Base-by-base conservation (phyloP, 2,797 vertebrate species). In the Myripristis murdjan region DNA sequence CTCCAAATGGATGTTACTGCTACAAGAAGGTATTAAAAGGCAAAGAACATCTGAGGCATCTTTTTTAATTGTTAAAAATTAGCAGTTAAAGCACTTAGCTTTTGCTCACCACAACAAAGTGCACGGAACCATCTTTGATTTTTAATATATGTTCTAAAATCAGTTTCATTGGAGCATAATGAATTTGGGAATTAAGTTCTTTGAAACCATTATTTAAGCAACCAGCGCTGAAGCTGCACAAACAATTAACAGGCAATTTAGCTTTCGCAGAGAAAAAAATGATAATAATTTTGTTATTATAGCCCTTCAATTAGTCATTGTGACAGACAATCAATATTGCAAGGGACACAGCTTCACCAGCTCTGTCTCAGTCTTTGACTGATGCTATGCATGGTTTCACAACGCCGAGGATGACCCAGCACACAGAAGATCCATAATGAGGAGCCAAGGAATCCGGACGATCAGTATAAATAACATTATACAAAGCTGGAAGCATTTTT, bases 401-500 rank as follows among this genome's bases (percentile, higher is more conserved):
- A 44, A 41, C n/a, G 35, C 8, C 26, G 62, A n/a, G 43, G 14
- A 33, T 35, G 6, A 22, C 11, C 2, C 14, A 24, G 23, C 9
- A 16, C 28, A n/a, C 59, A 16, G 37, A 41, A 18, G 26, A 59
- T 59, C 20, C 44, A 48, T 24, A 22, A 22, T 43, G 62, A 53
- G 22, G 23, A 53, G 10, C 14, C 24, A 31, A 20, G 10, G 12
- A 44, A 31, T 6, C 24, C n/a, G 14, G 9, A 28, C 8, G 5
- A 22, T 83, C 56, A 64, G 46, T 41, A 28, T 37, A 61, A 81
- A 85, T 54, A 1, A 24, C 24, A 35, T 77, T 61, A 73, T 46
- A 24, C 77, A 51, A 58, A 72, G 14, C 22, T 55, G 44, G 4
- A 48, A 57, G 22, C 37, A 23, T 68, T 53, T 64, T 20, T 41